Conservation (phyloP, 2,888 invertebrate genomes). For the Agrenia bidenticulata region DNA sequence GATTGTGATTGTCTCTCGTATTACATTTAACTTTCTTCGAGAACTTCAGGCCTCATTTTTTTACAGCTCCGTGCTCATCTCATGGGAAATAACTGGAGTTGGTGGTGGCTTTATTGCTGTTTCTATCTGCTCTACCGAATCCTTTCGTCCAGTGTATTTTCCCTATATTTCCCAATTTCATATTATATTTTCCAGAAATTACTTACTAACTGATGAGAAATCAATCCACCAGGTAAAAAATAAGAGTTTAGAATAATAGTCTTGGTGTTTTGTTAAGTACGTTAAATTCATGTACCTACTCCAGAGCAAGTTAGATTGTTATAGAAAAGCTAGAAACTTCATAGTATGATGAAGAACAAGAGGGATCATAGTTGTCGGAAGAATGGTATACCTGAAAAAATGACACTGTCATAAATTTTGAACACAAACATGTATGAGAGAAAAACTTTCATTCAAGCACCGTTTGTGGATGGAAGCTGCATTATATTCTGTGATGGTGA, state of each 20-base stretch:
- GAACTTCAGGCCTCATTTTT: too few relatives aligned
- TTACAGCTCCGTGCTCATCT: constrained; percentile 45
- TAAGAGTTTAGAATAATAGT: constrained; percentile 11
- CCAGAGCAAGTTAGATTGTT: constrained; percentile 32
- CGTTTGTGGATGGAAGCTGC: too few relatives aligned
- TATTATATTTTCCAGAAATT: not conserved
- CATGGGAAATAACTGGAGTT: constrained; percentile 34
- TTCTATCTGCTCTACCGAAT: not conserved
- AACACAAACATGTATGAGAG: not conserved
- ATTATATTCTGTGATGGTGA: too few relatives aligned
- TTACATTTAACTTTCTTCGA: too few relatives aligned
- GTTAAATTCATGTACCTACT: constrained; percentile 8
- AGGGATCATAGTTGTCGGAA: constrained; percentile 33
- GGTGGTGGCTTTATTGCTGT: constrained; percentile 1
- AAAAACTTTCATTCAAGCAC: too few relatives aligned
- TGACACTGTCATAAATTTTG: constrained; percentile 23
- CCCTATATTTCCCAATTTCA: constrained; percentile 13
- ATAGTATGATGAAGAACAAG: constrained; percentile 36
- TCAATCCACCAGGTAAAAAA: not conserved
- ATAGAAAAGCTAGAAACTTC: constrained; percentile 49
- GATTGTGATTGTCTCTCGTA: too few relatives aligned
- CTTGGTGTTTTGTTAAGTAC: not conserved
- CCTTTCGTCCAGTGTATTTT: not conserved
- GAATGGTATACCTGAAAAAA: constrained; percentile 29
- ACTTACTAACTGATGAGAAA: not conserved